phyloP scores from a whole-genome alignment of 2,888 invertebrate genomes.

The Desoria tigrina region DNA sequence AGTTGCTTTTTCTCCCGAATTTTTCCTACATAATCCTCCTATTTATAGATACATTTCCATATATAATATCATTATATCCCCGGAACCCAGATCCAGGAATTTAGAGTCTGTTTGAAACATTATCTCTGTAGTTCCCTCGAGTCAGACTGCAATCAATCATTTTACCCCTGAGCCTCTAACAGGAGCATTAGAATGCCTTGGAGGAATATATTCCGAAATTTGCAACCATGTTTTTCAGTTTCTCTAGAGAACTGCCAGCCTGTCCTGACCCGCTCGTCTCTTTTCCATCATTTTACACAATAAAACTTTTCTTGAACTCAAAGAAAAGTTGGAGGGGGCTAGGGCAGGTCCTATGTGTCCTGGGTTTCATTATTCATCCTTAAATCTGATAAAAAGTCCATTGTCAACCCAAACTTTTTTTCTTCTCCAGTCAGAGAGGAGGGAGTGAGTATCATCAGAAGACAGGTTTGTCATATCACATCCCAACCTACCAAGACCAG shows the following conservation, averaged over 20 bases:
- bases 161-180: constrained; percentile 29
- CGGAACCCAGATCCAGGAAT: background rate
- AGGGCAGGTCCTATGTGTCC: background rate
- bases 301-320: constrained; percentile 12
- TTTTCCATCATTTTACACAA: constrained; percentile 17
- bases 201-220: background rate
- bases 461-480: too few relatives aligned
- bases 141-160: constrained; percentile 50
- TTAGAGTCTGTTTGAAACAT: constrained; percentile 36
- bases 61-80: background rate
- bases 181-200: background rate
- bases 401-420: constrained; percentile 19
- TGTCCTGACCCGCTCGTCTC: constrained; percentile 10
- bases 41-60: too few relatives aligned
- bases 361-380: constrained; percentile 21
- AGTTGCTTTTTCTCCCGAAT: too few relatives aligned
- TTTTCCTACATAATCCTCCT: background rate
- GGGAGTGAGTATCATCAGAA: too few relatives aligned
- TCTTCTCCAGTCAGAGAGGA: background rate
- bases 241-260: constrained; percentile 1
- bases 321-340: constrained; percentile 1
- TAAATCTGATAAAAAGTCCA: constrained; percentile 22
- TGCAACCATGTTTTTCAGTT: too few relatives aligned
- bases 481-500: too few relatives aligned
- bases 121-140: constrained; percentile 47